These are phyloP conservation scores for Heteractis magnifica DNA, from an alignment of 92 coral and sea anemone genomes.

Conservation along the genomic window DNA sequence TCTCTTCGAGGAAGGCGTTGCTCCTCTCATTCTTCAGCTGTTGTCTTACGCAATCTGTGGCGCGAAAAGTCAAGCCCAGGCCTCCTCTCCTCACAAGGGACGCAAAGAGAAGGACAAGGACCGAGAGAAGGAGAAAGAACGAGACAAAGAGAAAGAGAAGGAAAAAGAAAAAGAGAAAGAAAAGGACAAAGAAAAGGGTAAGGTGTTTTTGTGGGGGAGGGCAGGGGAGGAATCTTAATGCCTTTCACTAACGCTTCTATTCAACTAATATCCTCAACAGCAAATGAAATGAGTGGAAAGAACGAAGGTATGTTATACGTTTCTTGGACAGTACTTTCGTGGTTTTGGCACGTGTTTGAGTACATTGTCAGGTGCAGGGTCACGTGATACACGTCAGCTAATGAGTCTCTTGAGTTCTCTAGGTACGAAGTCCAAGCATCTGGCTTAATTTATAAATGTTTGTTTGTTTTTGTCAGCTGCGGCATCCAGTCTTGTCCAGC, in stretches of 20 bases:
- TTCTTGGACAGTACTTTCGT: too few relatives aligned
- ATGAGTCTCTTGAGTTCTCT: not conserved
- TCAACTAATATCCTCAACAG: constrained; percentile 15
- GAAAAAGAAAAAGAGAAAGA: constrained; percentile 62
- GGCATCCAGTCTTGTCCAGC: constrained; percentile 75
- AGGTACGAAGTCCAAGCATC: not conserved
- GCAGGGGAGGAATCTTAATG: constrained; percentile 44
- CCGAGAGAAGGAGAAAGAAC: constrained; percentile 60
- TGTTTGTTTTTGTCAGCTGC: constrained; percentile 42
- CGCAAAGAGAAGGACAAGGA: constrained; percentile 82
- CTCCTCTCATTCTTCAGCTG: constrained; percentile 86
- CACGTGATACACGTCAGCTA: too few relatives aligned
- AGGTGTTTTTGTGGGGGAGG: constrained; percentile 28
- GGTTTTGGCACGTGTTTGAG: too few relatives aligned
- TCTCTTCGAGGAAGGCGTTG: constrained; percentile 94
- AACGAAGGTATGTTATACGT: constrained; percentile 43
- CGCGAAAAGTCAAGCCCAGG: constrained; percentile 52
- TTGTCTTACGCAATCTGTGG: constrained; percentile 92
- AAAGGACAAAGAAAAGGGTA: constrained; percentile 64
- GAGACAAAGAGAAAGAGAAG: constrained; percentile 66
- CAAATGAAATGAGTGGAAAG: constrained; percentile 41
- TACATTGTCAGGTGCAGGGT: too few relatives aligned
- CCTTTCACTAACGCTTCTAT: not conserved
- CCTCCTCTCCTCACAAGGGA: constrained; percentile 71
- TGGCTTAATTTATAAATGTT: too few relatives aligned